A percentile compares a stretch with the other conserved stretches of the same genome.
Conservation (phyloP, 1,140 invertebrate genomes). For the Drosophila pseudoobscura region DNA sequence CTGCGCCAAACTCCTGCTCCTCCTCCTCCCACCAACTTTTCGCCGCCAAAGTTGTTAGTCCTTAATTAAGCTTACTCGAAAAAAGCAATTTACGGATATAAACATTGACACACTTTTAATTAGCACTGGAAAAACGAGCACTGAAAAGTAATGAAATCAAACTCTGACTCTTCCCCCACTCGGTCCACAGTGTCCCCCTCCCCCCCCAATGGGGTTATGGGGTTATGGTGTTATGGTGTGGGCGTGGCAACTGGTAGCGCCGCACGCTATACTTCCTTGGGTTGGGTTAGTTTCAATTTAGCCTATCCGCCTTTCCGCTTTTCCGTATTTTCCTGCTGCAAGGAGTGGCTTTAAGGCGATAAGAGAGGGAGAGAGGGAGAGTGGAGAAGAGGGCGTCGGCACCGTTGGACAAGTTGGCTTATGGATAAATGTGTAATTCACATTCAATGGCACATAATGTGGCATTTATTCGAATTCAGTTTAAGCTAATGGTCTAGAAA, state of each 20-base stretch:
- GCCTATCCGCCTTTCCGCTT: slow-evolving; percentile 49
- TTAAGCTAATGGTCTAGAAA: slow-evolving; percentile 51
- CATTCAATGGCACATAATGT: slow-evolving; percentile 71
- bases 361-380: not conserved
- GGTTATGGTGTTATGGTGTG: slow-evolving; percentile 8
- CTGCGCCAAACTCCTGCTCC: not conserved
- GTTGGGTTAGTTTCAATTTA: slow-evolving; percentile 80
- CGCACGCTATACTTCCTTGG: slow-evolving; percentile 64
- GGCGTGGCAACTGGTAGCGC: slow-evolving; percentile 37
- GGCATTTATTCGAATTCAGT: slow-evolving; percentile 67
- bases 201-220: not conserved
- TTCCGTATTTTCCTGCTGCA: slow-evolving; percentile 22
- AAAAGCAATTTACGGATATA: slow-evolving; percentile 62
- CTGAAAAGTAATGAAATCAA: slow-evolving; percentile 46
- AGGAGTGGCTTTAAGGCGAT: slow-evolving; percentile 51
- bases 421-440: slow-evolving; percentile 64
- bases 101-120: slow-evolving; percentile 82
- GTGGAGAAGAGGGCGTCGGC: not conserved
- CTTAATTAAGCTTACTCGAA: slow-evolving; percentile 36
- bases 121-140: slow-evolving; percentile 39
- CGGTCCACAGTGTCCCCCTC: not conserved
- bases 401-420: slow-evolving; percentile 20
- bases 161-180: slow-evolving; percentile 21
- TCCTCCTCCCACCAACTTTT: slow-evolving; percentile 16
- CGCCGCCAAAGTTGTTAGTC: slow-evolving; percentile 27